These are phyloP conservation scores for Ectropis crepuscularia DNA, from an alignment of 2,888 invertebrate species.

Conservation along the genomic window DNA sequence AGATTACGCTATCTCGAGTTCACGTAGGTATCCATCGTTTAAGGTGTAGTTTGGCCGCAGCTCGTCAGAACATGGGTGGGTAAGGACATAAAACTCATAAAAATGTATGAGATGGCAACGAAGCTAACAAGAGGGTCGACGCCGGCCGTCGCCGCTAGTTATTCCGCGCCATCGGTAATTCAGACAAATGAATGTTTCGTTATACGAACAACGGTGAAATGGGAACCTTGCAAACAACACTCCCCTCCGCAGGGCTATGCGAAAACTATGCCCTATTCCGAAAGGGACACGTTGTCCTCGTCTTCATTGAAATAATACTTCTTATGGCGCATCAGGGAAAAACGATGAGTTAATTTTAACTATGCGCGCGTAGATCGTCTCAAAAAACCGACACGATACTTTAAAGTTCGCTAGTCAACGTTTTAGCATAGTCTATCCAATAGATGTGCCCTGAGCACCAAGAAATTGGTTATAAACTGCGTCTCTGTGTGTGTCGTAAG, in stretches of 20 bases:
- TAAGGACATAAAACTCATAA: slow-evolving; percentile 77
- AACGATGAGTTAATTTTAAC: too few relatives aligned
- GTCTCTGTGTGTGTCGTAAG: too few relatives aligned
- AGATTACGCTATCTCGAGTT: too few relatives aligned
- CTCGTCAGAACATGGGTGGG: slow-evolving; percentile 72
- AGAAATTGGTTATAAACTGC: too few relatives aligned
- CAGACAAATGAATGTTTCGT: slow-evolving; percentile 76
- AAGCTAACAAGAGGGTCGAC: slow-evolving; percentile 67
- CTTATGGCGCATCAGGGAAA: too few relatives aligned
- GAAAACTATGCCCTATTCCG: not conserved
- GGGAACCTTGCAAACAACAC: slow-evolving; percentile 33
- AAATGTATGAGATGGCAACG: slow-evolving; percentile 78
- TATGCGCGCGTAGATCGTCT: too few relatives aligned
- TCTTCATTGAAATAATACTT: too few relatives aligned
- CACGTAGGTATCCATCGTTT: slow-evolving; percentile 20
- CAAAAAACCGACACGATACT: too few relatives aligned
- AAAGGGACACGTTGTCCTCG: too few relatives aligned
- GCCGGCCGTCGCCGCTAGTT: slow-evolving; percentile 58
- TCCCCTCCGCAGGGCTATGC: not conserved
- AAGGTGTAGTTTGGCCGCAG: slow-evolving; percentile 23
- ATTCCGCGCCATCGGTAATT: slow-evolving; percentile 81
- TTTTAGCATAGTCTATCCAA: too few relatives aligned
- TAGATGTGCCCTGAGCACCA: too few relatives aligned
- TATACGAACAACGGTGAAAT: slow-evolving; percentile 41
- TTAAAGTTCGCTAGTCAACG: too few relatives aligned